phyloP scores from a whole-genome alignment of 2,797 vertebrate species.

The Cetoscarus ocellatus region DNA sequence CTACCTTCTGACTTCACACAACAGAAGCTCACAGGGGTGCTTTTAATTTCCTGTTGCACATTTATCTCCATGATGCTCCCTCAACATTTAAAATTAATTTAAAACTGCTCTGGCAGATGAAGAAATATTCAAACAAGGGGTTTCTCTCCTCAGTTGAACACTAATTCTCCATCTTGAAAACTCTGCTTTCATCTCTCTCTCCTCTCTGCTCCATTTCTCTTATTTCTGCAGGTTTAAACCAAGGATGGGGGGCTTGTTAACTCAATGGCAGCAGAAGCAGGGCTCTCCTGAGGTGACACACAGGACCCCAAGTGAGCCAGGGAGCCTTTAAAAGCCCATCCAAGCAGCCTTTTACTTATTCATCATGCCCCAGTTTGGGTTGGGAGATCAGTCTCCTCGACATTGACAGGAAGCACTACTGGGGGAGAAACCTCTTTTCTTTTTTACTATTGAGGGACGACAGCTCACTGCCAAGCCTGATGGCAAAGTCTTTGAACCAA shows the following conservation, averaged over 20 bases:
- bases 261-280: conserved; percentile 24
- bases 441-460: conserved; percentile 35
- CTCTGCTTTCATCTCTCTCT: conserved; percentile 5
- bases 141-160: conserved; percentile 15
- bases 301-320: conserved; percentile 47
- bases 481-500: conserved; percentile 16
- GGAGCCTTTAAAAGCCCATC: conserved; percentile 81
- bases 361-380: conserved; percentile 82
- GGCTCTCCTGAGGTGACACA: conserved; percentile 47
- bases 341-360: conserved; percentile 83
- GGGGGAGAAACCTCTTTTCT: conserved; percentile 50
- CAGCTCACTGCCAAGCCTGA: conserved; percentile 33
- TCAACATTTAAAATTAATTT: conserved; percentile 34
- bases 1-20: neutral
- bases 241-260: conserved; percentile 36
- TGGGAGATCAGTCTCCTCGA: conserved; percentile 64
- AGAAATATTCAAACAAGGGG: conserved; percentile 8
- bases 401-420: conserved; percentile 57
- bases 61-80: conserved; percentile 22
- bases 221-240: conserved; percentile 24
- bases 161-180: conserved; percentile 3
- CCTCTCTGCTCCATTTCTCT: conserved; percentile 18
- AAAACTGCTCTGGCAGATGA: conserved; percentile 19
- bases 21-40: neutral
- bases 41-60: conserved; percentile 10